Evolutionary conservation across 2,797 vertebrate genomes (phyloP).

Genomic region (Menidia menidia): DNA sequence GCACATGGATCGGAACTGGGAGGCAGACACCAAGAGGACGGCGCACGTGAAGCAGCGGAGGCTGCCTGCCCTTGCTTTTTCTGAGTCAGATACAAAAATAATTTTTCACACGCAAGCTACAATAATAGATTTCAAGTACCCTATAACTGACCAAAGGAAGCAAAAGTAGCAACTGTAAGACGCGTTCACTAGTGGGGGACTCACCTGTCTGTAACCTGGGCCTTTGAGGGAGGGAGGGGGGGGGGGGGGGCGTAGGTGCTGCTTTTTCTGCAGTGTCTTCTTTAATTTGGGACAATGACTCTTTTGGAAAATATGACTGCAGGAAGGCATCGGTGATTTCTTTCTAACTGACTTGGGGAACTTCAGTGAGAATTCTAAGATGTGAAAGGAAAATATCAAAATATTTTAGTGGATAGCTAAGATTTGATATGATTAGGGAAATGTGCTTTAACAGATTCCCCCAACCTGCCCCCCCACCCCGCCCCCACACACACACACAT

Average conservation of each 20-base stretch:
- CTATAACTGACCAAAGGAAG: constrained; percentile 20
- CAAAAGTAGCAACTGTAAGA: constrained; percentile 25
- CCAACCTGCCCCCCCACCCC: constrained; percentile 36
- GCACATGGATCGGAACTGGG: constrained; percentile 60
- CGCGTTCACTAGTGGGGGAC: constrained; percentile 12
- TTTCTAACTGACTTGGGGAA: constrained; percentile 1
- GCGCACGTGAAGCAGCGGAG: constrained; percentile 29
- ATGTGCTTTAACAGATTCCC: constrained; percentile 75
- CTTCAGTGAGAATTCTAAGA: constrained; percentile 25
- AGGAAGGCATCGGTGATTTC: constrained; percentile 19
- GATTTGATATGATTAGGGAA: constrained; percentile 70
- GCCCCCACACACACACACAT: constrained; percentile 23
- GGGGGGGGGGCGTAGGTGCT: constrained; percentile 22
- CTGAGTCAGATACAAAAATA: constrained; percentile 59
- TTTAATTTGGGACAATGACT: constrained; percentile 5
- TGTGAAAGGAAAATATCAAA: constrained; percentile 38
- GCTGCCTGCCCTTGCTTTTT: constrained; percentile 39
- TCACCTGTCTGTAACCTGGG: constrained; percentile 1
- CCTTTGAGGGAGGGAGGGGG: constrained; percentile 1
- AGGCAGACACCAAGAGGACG: constrained; percentile 43
- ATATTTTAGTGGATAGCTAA: constrained; percentile 42
- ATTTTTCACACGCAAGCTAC: constrained; percentile 45
- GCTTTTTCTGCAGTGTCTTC: constrained; percentile 7
- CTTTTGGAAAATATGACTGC: constrained; percentile 1
- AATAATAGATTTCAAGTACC: constrained; percentile 13